Conservation (phyloP, 53 echinoderm and acorn worm species). For the Arbacia lixula region DNA sequence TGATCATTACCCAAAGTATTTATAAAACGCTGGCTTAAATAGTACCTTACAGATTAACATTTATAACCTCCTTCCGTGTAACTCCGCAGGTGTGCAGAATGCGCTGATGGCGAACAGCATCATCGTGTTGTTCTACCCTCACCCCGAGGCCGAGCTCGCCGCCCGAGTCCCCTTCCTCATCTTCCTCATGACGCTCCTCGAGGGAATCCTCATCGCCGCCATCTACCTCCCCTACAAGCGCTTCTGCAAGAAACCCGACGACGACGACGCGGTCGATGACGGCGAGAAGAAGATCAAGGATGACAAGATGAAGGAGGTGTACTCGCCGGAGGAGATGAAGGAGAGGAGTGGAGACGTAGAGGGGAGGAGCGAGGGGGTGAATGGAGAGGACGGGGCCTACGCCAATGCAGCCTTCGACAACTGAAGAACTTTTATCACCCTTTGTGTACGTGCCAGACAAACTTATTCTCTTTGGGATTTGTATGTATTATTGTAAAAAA, state of each 20-base stretch:
- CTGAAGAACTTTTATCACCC: too few relatives aligned
- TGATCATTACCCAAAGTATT: too few relatives aligned
- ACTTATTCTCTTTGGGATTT: too few relatives aligned
- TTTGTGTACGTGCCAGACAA: too few relatives aligned
- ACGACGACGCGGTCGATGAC: slow-evolving; percentile 28
- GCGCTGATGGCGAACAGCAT: slow-evolving; percentile 84
- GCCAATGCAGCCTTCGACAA: slow-evolving; percentile 33
- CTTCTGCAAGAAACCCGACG: slow-evolving; percentile 58
- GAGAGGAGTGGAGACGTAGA: slow-evolving; percentile 33
- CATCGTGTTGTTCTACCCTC: slow-evolving; percentile 81
- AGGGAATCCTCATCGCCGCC: slow-evolving; percentile 63
- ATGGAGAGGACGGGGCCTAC: not conserved
- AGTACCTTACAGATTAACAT: too few relatives aligned
- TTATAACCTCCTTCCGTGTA: not conserved
- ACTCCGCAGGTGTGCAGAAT: slow-evolving; percentile 71
- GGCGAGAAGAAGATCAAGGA: slow-evolving; percentile 50
- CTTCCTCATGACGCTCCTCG: slow-evolving; percentile 74
- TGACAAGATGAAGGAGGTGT: slow-evolving; percentile 47
- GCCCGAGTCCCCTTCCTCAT: slow-evolving; percentile 79
- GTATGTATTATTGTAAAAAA: too few relatives aligned
- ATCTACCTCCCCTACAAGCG: slow-evolving; percentile 65
- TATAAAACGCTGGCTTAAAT: too few relatives aligned
- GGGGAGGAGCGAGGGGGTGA: not conserved
- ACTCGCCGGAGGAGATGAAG: slow-evolving; percentile 39
- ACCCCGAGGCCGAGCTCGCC: slow-evolving; percentile 88